Evolutionary conservation across 2,797 vertebrate species (phyloP).

Genomic region (Gastrophryne carolinensis): DNA sequence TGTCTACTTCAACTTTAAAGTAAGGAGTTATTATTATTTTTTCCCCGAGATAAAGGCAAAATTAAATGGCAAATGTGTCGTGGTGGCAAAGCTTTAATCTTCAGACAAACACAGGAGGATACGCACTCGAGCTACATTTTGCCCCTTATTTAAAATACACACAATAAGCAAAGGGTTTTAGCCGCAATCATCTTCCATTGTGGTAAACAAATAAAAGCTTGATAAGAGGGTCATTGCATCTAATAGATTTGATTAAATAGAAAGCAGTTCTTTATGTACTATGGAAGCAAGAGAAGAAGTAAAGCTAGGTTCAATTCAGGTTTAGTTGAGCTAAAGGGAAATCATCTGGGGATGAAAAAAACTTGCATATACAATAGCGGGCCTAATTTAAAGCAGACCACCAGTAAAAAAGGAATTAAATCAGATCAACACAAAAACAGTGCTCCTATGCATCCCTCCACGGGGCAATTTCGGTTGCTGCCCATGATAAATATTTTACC

Average conservation of each 20-base stretch:
- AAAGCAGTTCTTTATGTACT: neutral
- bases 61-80: neutral
- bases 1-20: constrained; percentile 8
- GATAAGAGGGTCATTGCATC: neutral
- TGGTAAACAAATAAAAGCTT: neutral
- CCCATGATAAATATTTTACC: too few species aligned
- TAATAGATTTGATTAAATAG: neutral
- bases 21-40: too few species aligned
- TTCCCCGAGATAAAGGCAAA: neutral
- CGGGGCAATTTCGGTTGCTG: too few species aligned
- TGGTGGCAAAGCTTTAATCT: neutral
- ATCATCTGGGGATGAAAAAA: too few species aligned
- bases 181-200: neutral
- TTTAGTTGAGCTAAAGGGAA: too few species aligned
- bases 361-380: too few species aligned
- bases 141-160: neutral
- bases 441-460: too few species aligned
- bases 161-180: neutral
- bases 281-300: too few species aligned
- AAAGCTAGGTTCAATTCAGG: too few species aligned
- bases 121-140: neutral
- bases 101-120: neutral
- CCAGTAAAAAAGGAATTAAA: too few species aligned
- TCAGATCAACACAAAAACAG: too few species aligned
- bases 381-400: too few species aligned